phyloP scores from a whole-genome alignment of 2,797 vertebrate species.

The Coluber constrictor region DNA sequence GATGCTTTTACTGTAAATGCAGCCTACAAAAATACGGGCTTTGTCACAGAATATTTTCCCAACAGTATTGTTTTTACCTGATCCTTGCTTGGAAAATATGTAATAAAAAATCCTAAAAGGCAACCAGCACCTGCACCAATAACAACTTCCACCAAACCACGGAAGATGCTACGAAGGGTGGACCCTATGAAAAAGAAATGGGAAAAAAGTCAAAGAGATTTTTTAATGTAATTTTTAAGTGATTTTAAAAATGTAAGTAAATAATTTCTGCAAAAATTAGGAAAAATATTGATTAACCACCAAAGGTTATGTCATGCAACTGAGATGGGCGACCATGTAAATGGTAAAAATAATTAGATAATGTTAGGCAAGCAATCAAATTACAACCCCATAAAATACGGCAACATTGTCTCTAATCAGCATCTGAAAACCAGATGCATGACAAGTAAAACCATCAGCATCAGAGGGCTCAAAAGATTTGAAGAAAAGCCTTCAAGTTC shows the following conservation, averaged over 20 bases:
- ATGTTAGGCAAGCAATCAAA: neutral
- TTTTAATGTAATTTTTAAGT: neutral
- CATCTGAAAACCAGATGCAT: neutral
- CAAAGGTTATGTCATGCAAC: neutral
- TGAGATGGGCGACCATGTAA: neutral
- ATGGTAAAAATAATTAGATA: neutral
- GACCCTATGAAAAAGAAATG: slow-evolving; percentile 74
- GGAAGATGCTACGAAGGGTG: slow-evolving; percentile 81
- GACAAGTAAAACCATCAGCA: neutral
- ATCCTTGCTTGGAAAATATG: slow-evolving; percentile 83
- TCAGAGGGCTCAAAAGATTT: neutral
- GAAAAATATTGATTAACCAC: neutral
- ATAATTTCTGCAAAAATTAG: neutral
- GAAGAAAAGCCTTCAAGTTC: too few species aligned
- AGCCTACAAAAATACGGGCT: neutral
- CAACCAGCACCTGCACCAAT: slow-evolving; percentile 78
- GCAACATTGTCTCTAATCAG: neutral
- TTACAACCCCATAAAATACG: neutral
- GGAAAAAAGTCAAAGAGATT: neutral
- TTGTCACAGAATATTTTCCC: neutral
- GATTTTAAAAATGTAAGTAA: neutral
- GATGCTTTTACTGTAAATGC: neutral
- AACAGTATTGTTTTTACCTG: slow-evolving; percentile 73
- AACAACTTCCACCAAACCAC: slow-evolving; percentile 84
- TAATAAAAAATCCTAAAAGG: slow-evolving; percentile 82